Conservation (phyloP, 2,113 vertebrate genomes). For the Campylomormyrus numenius region DNA sequence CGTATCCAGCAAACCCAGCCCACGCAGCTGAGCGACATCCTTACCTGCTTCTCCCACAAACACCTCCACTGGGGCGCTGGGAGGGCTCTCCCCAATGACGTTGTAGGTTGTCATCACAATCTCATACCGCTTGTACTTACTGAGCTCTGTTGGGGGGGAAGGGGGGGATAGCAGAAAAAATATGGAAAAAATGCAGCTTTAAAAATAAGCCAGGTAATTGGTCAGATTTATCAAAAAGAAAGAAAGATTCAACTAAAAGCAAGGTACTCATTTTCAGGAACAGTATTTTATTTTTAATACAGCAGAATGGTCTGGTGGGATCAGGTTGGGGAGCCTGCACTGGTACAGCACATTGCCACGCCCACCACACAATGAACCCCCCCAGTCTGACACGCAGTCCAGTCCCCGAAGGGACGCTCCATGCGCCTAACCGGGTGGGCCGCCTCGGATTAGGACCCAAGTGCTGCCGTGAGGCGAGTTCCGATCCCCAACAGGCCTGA, state of each 20-base stretch:
- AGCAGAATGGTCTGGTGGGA: neutral
- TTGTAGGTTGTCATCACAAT: slow-evolving; percentile 87
- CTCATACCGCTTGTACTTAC: slow-evolving; percentile 85
- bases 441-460: neutral
- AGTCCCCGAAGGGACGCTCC: neutral
- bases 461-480: neutral
- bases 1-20: neutral
- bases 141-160: slow-evolving; percentile 66
- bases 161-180: neutral
- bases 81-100: slow-evolving; percentile 80
- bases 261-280: neutral
- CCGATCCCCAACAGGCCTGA: too few species aligned
- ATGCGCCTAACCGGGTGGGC: too few species aligned
- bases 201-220: neutral
- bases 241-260: neutral
- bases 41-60: slow-evolving; percentile 90
- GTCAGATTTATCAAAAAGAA: neutral
- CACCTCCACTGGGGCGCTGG: slow-evolving; percentile 77
- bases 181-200: neutral
- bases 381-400: neutral
- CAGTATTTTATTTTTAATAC: neutral
- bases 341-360: neutral
- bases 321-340: neutral
- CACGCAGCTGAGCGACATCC: neutral
- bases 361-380: neutral